These are phyloP conservation scores for Leptopilina myrica DNA, from an alignment of 2,888 invertebrate species.

Conservation along the genomic window DNA sequence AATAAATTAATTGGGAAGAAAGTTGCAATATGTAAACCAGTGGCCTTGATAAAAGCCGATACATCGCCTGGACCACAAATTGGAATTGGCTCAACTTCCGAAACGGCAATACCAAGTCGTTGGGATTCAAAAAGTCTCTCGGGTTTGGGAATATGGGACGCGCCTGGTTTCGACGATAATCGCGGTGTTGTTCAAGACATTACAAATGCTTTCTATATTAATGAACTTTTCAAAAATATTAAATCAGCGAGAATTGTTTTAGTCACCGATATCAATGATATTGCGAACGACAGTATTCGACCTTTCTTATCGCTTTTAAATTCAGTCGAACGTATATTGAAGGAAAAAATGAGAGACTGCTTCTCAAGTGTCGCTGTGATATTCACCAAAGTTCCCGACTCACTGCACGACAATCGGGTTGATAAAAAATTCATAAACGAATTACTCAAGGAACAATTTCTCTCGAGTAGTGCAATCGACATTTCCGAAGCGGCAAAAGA, in stretches of 20 bases:
- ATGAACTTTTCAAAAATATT: constrained; percentile 36
- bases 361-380: constrained; percentile 8
- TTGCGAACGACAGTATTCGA: background rate
- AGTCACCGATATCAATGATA: constrained; percentile 30
- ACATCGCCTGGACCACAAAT: constrained; percentile 25
- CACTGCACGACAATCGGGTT: background rate
- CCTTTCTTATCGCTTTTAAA: background rate
- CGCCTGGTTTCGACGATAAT: constrained; percentile 25
- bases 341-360: constrained; percentile 1
- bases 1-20: constrained; percentile 8
- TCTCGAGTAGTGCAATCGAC: background rate
- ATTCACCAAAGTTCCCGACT: constrained; percentile 41
- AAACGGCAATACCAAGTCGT: constrained; percentile 28
- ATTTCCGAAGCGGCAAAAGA: constrained; percentile 20
- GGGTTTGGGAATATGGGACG: constrained; percentile 11
- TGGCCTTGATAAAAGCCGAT: background rate
- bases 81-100: constrained; percentile 20
- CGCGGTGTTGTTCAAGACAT: constrained; percentile 21
- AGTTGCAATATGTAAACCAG: constrained; percentile 5
- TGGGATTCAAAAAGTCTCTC: background rate
- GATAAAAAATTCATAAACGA: background rate
- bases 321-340: constrained; percentile 6
- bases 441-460: background rate
- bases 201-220: constrained; percentile 15
- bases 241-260: constrained; percentile 33